Percentiles rank a stretch among this genome's conserved stretches.
phyloP scores from a whole-genome alignment of 2,113 vertebrate genomes.

The Galemys pyrenaicus region DNA sequence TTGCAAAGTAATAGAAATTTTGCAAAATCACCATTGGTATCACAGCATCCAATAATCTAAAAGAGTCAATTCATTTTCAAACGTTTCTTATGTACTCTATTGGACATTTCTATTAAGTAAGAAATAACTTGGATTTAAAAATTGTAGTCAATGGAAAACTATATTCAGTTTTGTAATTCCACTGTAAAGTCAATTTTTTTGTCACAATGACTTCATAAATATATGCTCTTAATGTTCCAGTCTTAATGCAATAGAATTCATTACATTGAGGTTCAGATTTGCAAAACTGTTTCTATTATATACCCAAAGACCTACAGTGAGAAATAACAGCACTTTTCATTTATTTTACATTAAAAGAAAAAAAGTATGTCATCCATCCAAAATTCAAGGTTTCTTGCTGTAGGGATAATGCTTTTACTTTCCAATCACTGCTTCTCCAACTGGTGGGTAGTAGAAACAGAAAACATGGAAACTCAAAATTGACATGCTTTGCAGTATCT shows the following conservation, averaged over 20 bases:
- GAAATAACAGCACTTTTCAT: constrained; percentile 49
- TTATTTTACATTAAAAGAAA: constrained; percentile 54
- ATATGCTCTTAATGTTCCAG: constrained; percentile 35
- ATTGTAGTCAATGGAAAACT: constrained; percentile 45
- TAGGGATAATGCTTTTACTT: constrained; percentile 75
- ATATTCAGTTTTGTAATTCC: constrained; percentile 33
- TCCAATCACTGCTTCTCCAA: constrained; percentile 71
- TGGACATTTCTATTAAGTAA: background rate
- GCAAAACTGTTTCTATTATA: constrained; percentile 46
- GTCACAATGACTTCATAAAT: constrained; percentile 41
- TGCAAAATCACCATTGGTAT: background rate
- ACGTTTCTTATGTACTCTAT: constrained; percentile 1
- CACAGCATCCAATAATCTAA: background rate
- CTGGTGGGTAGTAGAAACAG: constrained; percentile 58
- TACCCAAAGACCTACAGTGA: background rate
- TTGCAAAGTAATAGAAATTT: background rate
- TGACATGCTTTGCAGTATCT: constrained; percentile 69
- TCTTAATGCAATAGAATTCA: constrained; percentile 32
- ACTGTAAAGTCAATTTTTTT: constrained; percentile 37
- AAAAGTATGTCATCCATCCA: constrained; percentile 64
- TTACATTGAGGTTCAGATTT: background rate
- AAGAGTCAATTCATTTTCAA: constrained; percentile 12
- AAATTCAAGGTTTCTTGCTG: constrained; percentile 69
- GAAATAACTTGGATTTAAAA: constrained; percentile 41
- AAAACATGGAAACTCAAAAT: constrained; percentile 79